Percentiles rank a stretch among this genome's conserved stretches.
These are phyloP conservation scores for Carcina quercana DNA, from an alignment of 2,888 invertebrate species.

Conservation along the genomic window DNA sequence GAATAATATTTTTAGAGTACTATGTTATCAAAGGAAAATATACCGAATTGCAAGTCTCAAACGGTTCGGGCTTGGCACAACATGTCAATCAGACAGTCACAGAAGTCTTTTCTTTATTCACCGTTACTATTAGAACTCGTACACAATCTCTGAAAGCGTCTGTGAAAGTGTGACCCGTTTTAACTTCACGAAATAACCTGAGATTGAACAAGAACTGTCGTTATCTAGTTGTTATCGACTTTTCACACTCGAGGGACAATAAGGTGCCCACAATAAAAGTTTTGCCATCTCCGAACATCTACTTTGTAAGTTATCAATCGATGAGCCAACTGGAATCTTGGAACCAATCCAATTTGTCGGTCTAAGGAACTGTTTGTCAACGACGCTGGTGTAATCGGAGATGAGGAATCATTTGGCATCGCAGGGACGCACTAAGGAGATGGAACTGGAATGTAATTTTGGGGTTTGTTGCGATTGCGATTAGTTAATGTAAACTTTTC, in stretches of 20 bases:
- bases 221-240: conserved; percentile 11
- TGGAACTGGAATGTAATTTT: too few species aligned
- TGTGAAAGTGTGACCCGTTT: conserved; percentile 9
- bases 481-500: too few species aligned
- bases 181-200: conserved; percentile 14
- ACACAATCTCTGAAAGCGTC: too few species aligned
- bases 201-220: conserved; percentile 17
- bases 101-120: too few species aligned
- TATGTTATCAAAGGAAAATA: too few species aligned
- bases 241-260: not conserved
- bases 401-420: not conserved
- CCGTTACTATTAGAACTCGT: too few species aligned
- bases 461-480: too few species aligned
- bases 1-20: too few species aligned
- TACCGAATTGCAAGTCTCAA: too few species aligned
- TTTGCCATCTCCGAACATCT: conserved; percentile 3
- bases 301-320: conserved; percentile 1
- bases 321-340: conserved; percentile 9
- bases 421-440: too few species aligned
- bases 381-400: not conserved
- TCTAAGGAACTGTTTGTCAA: conserved; percentile 7
- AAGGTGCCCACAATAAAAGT: not conserved
- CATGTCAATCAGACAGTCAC: too few species aligned
- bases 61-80: too few species aligned
- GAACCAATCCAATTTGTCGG: conserved; percentile 9